A percentile compares a stretch with the other conserved stretches of the same genome.
Conservation (phyloP, 2,888 invertebrate genomes). For the Drosophila mercatorum region DNA sequence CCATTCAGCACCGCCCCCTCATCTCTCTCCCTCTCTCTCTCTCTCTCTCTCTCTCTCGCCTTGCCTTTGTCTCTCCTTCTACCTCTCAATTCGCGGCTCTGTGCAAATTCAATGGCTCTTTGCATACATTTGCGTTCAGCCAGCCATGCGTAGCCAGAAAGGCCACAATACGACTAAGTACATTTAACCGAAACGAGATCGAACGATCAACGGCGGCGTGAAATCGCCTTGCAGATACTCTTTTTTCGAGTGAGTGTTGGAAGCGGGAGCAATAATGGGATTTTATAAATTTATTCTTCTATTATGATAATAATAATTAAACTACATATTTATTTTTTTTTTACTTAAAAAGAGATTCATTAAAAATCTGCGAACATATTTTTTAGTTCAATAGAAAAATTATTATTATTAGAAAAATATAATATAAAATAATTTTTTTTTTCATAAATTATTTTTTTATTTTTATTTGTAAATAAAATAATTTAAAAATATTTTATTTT, state of each 20-base stretch:
- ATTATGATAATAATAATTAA: no score
- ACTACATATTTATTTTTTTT: no score
- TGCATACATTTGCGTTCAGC: constrained; percentile 78
- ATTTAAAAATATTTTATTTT: no score
- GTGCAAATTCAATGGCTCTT: constrained; percentile 81
- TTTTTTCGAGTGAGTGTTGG: neutral
- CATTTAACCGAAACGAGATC: constrained; percentile 64
- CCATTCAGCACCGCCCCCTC: neutral
- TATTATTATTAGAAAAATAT: no score
- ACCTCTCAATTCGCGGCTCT: constrained; percentile 26
- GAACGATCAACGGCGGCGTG: neutral
- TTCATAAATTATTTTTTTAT: no score
- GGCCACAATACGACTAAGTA: constrained; percentile 55
- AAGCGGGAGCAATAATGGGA: no score
- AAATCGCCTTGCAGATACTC: constrained; percentile 18
- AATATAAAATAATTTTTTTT: no score
- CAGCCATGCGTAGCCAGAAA: constrained; percentile 78
- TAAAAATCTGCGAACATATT: no score
- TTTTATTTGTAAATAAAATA: no score
- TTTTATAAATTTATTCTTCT: no score
- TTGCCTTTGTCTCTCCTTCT: neutral
- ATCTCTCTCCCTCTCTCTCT: neutral
- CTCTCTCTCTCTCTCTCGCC: neutral
- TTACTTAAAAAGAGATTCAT: no score
- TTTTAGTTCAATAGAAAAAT: no score